Conservation (phyloP, 2,113 vertebrate species). For the Platysternon megacephalum region DNA sequence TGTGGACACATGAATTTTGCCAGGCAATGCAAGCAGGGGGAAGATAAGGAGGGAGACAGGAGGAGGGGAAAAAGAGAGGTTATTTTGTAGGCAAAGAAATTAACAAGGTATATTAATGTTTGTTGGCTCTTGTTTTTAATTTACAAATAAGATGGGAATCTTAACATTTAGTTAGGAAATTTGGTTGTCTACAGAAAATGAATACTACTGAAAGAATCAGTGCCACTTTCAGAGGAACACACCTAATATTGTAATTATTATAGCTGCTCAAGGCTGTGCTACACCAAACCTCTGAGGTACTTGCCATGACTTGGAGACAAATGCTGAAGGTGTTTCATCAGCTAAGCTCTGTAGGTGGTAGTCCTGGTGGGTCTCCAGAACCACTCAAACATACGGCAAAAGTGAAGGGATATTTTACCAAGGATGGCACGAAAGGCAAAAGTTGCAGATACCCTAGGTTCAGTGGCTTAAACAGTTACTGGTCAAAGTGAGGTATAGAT, state of each 20-base stretch:
- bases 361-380: not conserved
- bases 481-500: not conserved
- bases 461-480: not conserved
- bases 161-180: conserved; percentile 13
- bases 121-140: conserved; percentile 40
- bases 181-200: not conserved
- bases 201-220: not conserved
- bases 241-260: not conserved
- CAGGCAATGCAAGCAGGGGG: conserved; percentile 15
- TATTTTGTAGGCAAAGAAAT: not conserved
- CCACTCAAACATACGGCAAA: not conserved
- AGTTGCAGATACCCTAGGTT: not conserved
- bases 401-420: not conserved
- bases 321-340: not conserved
- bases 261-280: not conserved
- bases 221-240: not conserved
- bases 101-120: conserved; percentile 5
- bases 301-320: not conserved
- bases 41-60: not conserved
- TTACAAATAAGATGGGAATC: conserved; percentile 1
- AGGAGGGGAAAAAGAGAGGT: not conserved
- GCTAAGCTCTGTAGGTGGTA: not conserved
- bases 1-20: conserved; percentile 22
- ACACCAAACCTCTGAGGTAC: too few species aligned
- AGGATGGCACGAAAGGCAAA: not conserved